A percentile compares a stretch with the other conserved stretches of the same genome.
phyloP scores from a whole-genome alignment of 2,113 vertebrate species.

The Axis porcinus region DNA sequence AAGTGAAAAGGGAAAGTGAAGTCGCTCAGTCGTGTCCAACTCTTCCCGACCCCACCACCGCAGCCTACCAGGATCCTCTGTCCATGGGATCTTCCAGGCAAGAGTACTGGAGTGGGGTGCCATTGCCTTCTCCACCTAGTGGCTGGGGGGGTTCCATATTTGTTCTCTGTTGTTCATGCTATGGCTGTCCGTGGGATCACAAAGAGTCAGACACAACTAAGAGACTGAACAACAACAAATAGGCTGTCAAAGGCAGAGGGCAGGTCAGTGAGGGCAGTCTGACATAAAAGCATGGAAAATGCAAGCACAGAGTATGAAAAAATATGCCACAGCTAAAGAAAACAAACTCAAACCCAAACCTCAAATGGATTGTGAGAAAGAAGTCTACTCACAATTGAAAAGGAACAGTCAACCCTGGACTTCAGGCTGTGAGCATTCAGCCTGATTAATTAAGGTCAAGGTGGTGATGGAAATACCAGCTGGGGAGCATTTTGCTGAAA shows the following conservation, averaged over 20 bases:
- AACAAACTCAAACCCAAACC: not conserved
- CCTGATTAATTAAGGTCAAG: conserved; percentile 66
- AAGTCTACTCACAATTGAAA: conserved; percentile 18
- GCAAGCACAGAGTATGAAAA: not conserved
- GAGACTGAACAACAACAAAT: not conserved
- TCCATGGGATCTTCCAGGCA: too few species aligned
- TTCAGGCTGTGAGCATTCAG: conserved; percentile 10
- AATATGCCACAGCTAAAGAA: not conserved
- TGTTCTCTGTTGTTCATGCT: not conserved
- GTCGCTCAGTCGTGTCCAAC: too few species aligned
- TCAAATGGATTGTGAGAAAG: not conserved
- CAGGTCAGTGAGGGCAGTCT: not conserved
- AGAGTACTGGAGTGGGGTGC: too few species aligned
- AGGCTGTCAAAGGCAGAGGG: not conserved
- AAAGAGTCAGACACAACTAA: not conserved
- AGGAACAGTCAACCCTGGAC: not conserved
- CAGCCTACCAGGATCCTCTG: too few species aligned
- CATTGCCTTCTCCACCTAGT: not conserved
- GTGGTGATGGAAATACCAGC: conserved; percentile 56
- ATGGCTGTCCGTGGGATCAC: not conserved
- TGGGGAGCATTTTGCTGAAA: conserved; percentile 60
- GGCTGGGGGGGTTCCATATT: not conserved
- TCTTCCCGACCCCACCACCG: too few species aligned
- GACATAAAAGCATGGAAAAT: not conserved
- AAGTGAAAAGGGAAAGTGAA: too few species aligned